Conservation (phyloP, 2,797 vertebrate species). For the Dromococcyx pavoninus region DNA sequence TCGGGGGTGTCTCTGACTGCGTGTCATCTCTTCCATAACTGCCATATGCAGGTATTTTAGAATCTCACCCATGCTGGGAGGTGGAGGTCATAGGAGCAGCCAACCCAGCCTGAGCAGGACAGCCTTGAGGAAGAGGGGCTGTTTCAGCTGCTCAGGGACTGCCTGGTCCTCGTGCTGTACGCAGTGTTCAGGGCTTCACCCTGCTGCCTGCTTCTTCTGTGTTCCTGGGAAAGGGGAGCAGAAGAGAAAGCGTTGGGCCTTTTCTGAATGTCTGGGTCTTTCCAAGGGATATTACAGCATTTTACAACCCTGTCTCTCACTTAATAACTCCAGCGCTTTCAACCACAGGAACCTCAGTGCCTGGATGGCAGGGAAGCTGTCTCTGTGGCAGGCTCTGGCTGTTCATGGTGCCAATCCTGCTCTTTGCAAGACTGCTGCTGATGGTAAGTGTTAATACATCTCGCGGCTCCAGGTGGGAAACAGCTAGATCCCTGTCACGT, state of each 20-base stretch:
- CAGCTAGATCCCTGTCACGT: accelerated
- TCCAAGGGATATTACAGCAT: accelerated
- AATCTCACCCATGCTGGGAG: accelerated
- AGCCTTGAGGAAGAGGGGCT: background rate
- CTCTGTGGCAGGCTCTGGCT: background rate
- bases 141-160: accelerated
- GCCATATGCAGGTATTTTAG: background rate
- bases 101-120: accelerated
- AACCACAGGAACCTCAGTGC: accelerated
- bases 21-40: background rate
- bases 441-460: too few species aligned
- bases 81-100: background rate
- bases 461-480: accelerated
- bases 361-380: accelerated
- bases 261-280: background rate
- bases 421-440: accelerated
- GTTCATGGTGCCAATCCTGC: accelerated
- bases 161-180: accelerated
- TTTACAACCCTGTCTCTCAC: background rate
- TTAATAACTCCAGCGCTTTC: background rate
- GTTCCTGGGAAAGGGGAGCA: background rate
- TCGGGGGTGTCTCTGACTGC: background rate
- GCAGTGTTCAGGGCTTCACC: accelerated
- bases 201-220: background rate
- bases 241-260: background rate